These are phyloP conservation scores for Cebidichthys violaceus DNA, from an alignment of 2,113 vertebrate genomes.

Conservation along the genomic window DNA sequence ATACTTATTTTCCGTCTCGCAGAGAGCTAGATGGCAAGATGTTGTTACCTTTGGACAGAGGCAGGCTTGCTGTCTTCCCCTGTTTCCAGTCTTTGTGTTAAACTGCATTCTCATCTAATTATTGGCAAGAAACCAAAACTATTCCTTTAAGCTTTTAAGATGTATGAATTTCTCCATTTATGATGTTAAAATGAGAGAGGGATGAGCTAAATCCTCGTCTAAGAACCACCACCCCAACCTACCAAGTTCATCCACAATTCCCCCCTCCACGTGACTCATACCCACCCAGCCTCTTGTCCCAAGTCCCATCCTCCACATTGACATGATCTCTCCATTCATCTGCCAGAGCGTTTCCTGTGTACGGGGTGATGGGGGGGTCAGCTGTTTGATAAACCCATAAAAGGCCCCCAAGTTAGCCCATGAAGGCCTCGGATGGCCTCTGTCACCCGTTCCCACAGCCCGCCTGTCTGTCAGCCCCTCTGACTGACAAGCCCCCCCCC, in stretches of 20 bases:
- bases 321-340: conserved; percentile 83
- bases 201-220: background rate
- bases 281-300: conserved; percentile 33
- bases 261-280: conserved; percentile 14
- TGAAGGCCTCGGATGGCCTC: conserved; percentile 72
- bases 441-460: conserved; percentile 78
- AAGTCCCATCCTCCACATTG: conserved; percentile 60
- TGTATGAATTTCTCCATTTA: background rate
- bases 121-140: background rate
- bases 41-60: background rate
- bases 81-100: background rate
- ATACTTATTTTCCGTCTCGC: background rate
- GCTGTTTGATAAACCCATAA: conserved; percentile 81
- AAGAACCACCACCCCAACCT: background rate
- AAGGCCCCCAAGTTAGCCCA: conserved; percentile 71
- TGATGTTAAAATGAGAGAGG: background rate
- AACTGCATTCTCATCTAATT: background rate
- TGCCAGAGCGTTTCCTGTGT: conserved; percentile 74
- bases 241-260: conserved; percentile 50
- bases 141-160: background rate
- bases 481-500: conserved; percentile 73
- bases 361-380: conserved; percentile 70
- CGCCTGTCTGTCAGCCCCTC: conserved; percentile 71
- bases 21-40: background rate
- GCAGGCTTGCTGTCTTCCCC: background rate